phyloP scores from a whole-genome alignment of 1,140 invertebrate genomes.

The Diachasma alloeum region DNA sequence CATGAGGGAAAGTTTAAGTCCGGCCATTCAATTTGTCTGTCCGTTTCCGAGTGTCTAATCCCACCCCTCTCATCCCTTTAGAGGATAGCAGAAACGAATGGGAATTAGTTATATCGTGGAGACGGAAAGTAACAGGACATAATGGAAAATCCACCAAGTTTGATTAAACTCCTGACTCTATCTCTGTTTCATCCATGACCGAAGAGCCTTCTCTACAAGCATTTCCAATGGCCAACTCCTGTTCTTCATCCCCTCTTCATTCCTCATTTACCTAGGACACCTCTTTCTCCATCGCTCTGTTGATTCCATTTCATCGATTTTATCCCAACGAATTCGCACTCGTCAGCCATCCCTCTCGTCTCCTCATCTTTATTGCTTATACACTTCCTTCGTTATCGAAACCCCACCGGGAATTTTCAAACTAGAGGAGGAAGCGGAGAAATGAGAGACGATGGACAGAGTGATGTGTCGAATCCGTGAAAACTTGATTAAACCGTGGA shows the following conservation, averaged over 20 bases:
- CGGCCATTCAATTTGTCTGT: slow-evolving; percentile 37
- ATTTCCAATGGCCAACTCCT: slow-evolving; percentile 16
- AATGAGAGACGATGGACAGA: slow-evolving; percentile 15
- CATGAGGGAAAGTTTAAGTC: slow-evolving; percentile 14
- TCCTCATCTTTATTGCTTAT: background rate
- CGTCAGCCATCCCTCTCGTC: slow-evolving; percentile 2
- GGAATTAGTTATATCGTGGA: slow-evolving; percentile 46
- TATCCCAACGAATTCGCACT: slow-evolving; percentile 12
- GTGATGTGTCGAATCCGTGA: slow-evolving; percentile 38
- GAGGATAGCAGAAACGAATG: background rate
- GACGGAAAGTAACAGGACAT: slow-evolving; percentile 48
- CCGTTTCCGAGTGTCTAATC: slow-evolving; percentile 37
- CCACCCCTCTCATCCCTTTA: background rate
- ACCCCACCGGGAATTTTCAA: background rate
- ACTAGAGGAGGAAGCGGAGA: too few species aligned
- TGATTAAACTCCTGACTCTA: slow-evolving; percentile 47
- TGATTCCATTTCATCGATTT: slow-evolving; percentile 17
- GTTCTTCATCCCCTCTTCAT: background rate
- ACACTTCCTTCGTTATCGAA: background rate
- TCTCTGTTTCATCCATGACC: background rate
- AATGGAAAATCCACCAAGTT: slow-evolving; percentile 58
- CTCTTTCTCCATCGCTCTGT: background rate
- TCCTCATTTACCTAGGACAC: background rate
- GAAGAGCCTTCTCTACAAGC: slow-evolving; percentile 11
- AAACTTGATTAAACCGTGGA: slow-evolving; percentile 51